Conservation (phyloP, 2,113 vertebrate species). For the Pithys albifrons region DNA sequence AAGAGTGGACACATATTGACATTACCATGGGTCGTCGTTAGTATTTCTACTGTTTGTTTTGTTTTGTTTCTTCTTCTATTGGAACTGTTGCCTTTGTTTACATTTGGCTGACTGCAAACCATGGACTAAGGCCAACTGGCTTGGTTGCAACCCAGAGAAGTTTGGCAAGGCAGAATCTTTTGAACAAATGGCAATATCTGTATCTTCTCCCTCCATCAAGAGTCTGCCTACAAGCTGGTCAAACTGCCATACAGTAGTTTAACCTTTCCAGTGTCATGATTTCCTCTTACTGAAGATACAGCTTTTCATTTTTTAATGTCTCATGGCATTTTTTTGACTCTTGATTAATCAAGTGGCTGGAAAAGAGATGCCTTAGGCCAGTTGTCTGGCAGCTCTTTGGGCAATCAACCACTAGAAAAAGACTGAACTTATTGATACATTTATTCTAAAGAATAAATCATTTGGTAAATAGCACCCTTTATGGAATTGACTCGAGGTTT, state of each 20-base stretch:
- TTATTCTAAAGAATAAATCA: background rate
- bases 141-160: background rate
- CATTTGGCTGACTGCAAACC: background rate
- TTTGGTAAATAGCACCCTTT: background rate
- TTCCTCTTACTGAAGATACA: background rate
- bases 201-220: background rate
- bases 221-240: background rate
- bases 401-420: background rate
- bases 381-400: background rate
- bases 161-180: background rate
- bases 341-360: background rate
- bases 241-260: background rate
- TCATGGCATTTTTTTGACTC: background rate
- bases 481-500: background rate
- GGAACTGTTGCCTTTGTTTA: background rate
- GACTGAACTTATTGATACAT: background rate
- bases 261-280: background rate
- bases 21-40: background rate
- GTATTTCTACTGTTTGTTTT: background rate
- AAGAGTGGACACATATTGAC: background rate
- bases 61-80: background rate
- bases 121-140: background rate
- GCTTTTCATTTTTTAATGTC: accelerated
- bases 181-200: background rate
- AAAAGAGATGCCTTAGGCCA: background rate